Base-by-base conservation (phyloP, 2,888 invertebrate genomes). In the Caenorhabditis sp. region DNA sequence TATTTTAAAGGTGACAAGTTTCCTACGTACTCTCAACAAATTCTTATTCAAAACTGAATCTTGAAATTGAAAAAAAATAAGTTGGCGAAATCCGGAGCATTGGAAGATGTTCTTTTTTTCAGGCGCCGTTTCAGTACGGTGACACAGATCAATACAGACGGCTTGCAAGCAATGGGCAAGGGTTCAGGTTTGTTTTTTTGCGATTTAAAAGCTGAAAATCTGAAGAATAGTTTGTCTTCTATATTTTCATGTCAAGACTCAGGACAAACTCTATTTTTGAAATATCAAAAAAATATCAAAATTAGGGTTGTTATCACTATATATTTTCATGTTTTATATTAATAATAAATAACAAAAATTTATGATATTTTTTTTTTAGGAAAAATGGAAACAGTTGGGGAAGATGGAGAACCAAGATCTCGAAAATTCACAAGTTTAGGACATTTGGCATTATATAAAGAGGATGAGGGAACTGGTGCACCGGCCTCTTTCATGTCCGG, bases 381-480 rank as follows among this genome's bases (percentile, higher is more conserved):
- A 8, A 56, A 62, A 72, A 72, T 73, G 70, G 70, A 75, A 63
- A 69, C 64, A 23, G 63, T 68, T 59, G 70, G 61, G 50, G 78
- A 67, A 50, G 69, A 70, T 54, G 71, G 70, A 52, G 59, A 54
- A 38, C 49, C 68, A 58, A 64, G 50, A 60, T 60, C 60, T 31
- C 61, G 78, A 21, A 75, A 78, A 63, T 70, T 70, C 66, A 83
- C 84, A 52, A 86, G 82, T 27, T 76, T 87, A 57, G 84, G 84
- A 17, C 81, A 85, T 67, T 68, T 86, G 67, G 86, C 86, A 26
- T 71, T 86, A n/a, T 86, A 83, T 71, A 85, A 85, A 67, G 84
- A 77, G 17, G 80, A 78, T 63, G 77, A 80, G 31, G 67, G 69
- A 27, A 68, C 59, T 38, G 77, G 80, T 27, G 68, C 76, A n/a